These are phyloP conservation scores for Apolygus lucorum DNA, from an alignment of 1,140 invertebrate genomes.

Conservation along the genomic window DNA sequence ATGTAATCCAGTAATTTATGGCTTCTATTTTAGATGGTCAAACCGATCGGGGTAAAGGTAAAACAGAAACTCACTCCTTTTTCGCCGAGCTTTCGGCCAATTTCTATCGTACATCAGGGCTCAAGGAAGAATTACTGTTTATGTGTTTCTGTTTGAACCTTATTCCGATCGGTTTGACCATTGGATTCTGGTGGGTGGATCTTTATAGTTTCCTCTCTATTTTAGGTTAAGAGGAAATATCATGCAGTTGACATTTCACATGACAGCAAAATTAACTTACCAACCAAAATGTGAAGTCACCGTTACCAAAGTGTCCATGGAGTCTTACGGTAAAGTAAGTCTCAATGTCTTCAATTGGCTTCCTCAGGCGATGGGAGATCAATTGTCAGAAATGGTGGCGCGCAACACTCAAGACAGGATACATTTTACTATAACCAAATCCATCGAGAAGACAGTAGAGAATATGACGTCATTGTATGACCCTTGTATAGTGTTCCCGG, in stretches of 20 bases:
- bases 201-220: not conserved
- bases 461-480: not conserved
- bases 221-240: not conserved
- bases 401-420: not conserved
- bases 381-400: not conserved
- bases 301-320: not conserved
- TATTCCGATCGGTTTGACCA: no score
- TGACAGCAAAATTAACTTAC: not conserved
- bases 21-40: no score
- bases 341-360: not conserved
- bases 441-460: not conserved
- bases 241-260: not conserved
- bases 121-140: no score
- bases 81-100: no score
- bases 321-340: not conserved
- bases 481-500: not conserved
- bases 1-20: no score
- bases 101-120: no score
- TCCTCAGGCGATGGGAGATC: not conserved
- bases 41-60: no score
- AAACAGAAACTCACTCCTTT: no score
- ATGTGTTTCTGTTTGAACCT: no score
- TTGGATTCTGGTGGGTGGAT: no score
- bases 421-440: not conserved
- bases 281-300: not conserved